A percentile compares a stretch with the other conserved stretches of the same genome.
Conservation (phyloP, 2,113 vertebrate genomes). For the Cairina moschata region DNA sequence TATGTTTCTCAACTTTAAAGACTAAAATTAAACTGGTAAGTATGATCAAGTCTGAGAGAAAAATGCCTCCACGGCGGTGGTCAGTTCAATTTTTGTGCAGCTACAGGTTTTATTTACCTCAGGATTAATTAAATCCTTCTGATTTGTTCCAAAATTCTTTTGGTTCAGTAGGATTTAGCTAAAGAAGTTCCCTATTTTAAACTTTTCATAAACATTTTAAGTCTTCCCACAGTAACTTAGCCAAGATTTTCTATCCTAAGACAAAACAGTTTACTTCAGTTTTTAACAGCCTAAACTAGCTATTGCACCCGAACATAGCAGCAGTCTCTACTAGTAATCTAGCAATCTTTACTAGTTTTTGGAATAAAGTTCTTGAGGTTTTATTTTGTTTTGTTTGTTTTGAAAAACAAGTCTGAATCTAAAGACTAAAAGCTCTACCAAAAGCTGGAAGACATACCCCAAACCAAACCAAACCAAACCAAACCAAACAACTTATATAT, state of each 20-base stretch:
- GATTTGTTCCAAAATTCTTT: background rate
- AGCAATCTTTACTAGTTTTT: background rate
- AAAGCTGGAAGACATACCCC: background rate
- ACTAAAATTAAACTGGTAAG: background rate
- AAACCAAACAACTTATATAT: too few species aligned
- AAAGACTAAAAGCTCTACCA: rapidly evolving
- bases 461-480: background rate
- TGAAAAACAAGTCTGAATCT: background rate
- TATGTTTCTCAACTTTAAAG: background rate
- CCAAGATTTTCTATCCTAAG: background rate
- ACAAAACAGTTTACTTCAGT: background rate
- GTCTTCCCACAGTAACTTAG: background rate
- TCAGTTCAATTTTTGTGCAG: background rate
- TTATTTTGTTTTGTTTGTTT: background rate
- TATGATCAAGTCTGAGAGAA: background rate
- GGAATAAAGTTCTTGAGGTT: background rate
- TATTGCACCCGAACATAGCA: background rate
- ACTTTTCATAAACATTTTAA: background rate
- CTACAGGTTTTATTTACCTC: background rate
- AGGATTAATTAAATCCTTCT: background rate
- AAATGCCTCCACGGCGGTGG: background rate
- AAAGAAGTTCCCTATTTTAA: background rate
- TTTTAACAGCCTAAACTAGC: background rate
- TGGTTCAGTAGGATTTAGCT: background rate
- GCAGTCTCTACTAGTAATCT: too few species aligned